Percentiles rank a stretch among this genome's conserved stretches.
phyloP scores from a whole-genome alignment of 2,113 vertebrate species.

The Parus major region DNA sequence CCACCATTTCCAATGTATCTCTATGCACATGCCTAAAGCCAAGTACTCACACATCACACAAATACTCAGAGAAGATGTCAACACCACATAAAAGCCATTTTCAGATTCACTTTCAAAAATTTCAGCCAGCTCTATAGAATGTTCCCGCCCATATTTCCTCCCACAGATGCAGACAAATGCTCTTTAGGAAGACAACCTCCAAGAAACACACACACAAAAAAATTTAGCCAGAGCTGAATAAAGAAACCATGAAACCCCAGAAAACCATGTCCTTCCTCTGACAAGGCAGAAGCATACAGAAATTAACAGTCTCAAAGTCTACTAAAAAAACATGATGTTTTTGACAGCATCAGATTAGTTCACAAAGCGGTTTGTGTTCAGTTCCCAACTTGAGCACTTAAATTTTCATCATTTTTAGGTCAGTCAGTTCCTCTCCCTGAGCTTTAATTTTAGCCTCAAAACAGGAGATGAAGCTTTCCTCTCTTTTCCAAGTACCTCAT shows the following conservation, averaged over 20 bases:
- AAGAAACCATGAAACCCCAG: neutral
- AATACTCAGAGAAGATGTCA: neutral
- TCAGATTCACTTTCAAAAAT: neutral
- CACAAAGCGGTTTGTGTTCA: neutral
- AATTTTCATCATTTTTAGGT: neutral
- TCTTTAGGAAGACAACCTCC: neutral
- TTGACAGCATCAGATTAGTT: neutral
- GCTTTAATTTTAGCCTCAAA: neutral
- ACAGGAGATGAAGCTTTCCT: neutral
- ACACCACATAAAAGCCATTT: neutral
- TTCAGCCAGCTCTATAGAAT: neutral
- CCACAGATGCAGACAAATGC: neutral
- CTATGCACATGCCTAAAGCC: neutral
- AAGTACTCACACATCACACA: neutral
- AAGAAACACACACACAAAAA: neutral
- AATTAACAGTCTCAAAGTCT: neutral
- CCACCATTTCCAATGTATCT: neutral
- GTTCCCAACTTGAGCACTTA: neutral
- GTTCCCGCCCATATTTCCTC: neutral
- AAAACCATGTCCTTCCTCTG: neutral
- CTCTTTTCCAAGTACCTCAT: neutral
- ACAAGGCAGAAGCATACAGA: neutral
- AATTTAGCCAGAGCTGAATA: neutral
- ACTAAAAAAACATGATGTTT: neutral
- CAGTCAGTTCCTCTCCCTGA: rapidly evolving